A percentile compares a stretch with the other conserved stretches of the same genome.
Conservation (phyloP, 2,888 invertebrate species). For the Hofmannophila pseudospretella region DNA sequence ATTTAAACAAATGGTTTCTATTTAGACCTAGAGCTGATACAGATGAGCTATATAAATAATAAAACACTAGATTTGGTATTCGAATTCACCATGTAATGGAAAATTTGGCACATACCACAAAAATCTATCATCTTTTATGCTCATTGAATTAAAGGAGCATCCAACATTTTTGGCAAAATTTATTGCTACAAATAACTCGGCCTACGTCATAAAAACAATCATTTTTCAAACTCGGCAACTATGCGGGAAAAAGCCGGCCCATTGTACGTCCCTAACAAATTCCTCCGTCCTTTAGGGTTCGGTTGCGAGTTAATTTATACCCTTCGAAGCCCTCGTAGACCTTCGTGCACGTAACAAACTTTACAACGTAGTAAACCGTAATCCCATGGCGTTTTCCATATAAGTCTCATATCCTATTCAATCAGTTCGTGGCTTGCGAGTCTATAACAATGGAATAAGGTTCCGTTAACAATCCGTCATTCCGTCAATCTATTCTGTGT, state of each 20-base stretch:
- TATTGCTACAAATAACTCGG: background rate
- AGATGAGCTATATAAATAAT: no score
- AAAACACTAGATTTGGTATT: no score
- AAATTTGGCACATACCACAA: no score
- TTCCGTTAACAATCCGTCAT: no score
- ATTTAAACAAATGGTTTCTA: no score
- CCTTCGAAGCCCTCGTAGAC: slow-evolving; percentile 3
- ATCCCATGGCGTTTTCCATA: background rate
- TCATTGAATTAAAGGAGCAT: background rate
- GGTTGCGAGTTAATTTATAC: slow-evolving; percentile 11
- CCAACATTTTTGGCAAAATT: background rate
- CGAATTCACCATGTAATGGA: no score
- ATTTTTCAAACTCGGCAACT: background rate
- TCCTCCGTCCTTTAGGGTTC: slow-evolving; percentile 6
- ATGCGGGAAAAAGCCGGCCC: slow-evolving; percentile 1
- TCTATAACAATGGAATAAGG: no score
- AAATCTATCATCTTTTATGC: background rate
- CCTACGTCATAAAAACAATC: slow-evolving; percentile 1
- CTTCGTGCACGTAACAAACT: slow-evolving; percentile 8
- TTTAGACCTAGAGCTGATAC: no score
- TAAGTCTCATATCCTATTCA: slow-evolving; percentile 7
- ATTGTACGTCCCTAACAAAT: slow-evolving; percentile 2
- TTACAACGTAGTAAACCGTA: slow-evolving; percentile 9
- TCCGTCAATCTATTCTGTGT: no score
- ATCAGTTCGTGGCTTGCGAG: no score